Evolutionary conservation across 2,113 vertebrate genomes (phyloP), one percentile per base, ranked within the genome.

Genomic region (Regulus satrapa): DNA sequence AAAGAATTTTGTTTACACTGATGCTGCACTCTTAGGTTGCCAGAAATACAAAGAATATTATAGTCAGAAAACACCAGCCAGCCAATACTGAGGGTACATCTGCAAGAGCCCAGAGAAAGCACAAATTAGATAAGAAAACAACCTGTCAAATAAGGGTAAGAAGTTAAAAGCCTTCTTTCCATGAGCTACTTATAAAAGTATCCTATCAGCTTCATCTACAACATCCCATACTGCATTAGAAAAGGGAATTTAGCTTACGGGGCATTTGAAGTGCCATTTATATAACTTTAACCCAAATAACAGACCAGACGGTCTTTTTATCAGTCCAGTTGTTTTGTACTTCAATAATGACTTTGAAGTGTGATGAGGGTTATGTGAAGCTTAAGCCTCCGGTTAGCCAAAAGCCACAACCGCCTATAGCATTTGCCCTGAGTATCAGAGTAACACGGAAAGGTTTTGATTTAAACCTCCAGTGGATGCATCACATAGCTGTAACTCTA

Each of bases 401-500:
- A 74, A 78, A 82, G 10, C 36, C 67, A 79, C 34, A 87, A 61
- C 59, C 23, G 2, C 68, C 55, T 17, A 85, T 5, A 92, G 85
- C 68, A 48, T 88, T 75, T 85, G 86, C 88, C 80, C 63, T 5
- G 36, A 89, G 48, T 64, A 93, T 76, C 54, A 1, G 28, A 54
- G 68, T 36, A 88, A 69, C 61, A 54, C 1, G 0, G 59, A 83
- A 72, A 74, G 74, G 52, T 87, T 93, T 80, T 59, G 69, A 79
- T 78, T 87, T 64, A 91, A 94, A 80, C 52, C 82, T 87, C 80
- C 66, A 67, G 10, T 38, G 76, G 85, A 91, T 89, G 89, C 77
- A 75, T 89, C 69, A 46, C 66, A 81, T 72, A 77, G 75, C 87
- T 92, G 80, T 77, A 85, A 66, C 87, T 92, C 90, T 91, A 95